These are phyloP conservation scores for Sminthurides aquaticus DNA, from an alignment of 2,888 invertebrate genomes.

Conservation along the genomic window DNA sequence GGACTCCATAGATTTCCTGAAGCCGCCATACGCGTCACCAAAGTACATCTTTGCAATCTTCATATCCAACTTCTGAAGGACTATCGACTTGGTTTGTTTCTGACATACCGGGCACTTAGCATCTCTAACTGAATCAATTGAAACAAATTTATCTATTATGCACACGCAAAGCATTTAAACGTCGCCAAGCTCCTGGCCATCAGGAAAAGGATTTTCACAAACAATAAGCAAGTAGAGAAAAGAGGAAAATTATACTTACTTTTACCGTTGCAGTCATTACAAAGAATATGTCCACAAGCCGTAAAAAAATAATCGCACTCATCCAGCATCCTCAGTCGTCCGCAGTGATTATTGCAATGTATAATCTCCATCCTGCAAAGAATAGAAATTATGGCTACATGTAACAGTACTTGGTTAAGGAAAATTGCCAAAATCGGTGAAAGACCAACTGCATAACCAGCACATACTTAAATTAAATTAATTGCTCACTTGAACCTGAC, in stretches of 20 bases:
- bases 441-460: too few relatives aligned
- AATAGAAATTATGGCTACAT: too few relatives aligned
- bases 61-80: not conserved
- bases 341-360: not conserved
- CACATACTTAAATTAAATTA: too few relatives aligned
- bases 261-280: not conserved
- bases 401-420: too few relatives aligned
- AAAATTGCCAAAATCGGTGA: too few relatives aligned
- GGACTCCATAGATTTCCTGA: not conserved
- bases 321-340: not conserved
- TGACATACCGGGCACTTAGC: not conserved
- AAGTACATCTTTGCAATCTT: not conserved
- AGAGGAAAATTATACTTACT: not conserved
- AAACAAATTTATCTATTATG: too few relatives aligned
- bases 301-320: not conserved
- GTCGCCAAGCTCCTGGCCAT: too few relatives aligned
- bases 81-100: not conserved
- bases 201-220: not conserved
- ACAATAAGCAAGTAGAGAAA: too few relatives aligned
- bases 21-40: not conserved
- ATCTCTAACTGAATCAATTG: not conserved
- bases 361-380: not conserved
- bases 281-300: constrained; percentile 3
- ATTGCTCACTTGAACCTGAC: too few relatives aligned
- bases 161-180: not conserved